These are phyloP conservation scores for Cavia porcellus DNA, from an alignment of 2,113 vertebrate species.

Conservation along the genomic window DNA sequence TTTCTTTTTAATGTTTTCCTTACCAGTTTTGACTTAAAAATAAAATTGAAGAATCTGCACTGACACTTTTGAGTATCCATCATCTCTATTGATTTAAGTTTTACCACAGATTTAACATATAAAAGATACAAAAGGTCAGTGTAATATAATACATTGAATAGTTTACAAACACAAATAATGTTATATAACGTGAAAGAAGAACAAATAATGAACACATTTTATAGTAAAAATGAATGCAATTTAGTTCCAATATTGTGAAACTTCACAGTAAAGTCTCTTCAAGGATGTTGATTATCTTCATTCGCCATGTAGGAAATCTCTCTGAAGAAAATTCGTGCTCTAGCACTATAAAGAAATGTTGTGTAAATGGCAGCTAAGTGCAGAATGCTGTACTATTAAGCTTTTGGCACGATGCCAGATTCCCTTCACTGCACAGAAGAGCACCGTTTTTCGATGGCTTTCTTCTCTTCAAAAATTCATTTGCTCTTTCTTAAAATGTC, in stretches of 20 bases:
- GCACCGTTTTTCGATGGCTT: not conserved
- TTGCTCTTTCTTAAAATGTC: slow-evolving; percentile 34
- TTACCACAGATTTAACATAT: not conserved
- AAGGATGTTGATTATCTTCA: slow-evolving; percentile 1
- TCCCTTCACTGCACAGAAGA: not conserved
- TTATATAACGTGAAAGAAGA: not conserved
- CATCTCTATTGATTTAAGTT: slow-evolving; percentile 1
- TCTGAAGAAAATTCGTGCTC: not conserved
- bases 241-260: not conserved
- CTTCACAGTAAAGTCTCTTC: not conserved
- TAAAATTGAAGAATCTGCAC: not conserved
- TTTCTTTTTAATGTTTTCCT: not conserved
- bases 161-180: not conserved
- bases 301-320: not conserved
- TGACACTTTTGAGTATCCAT: not conserved
- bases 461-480: slow-evolving; percentile 27
- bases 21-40: not conserved
- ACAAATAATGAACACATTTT: not conserved
- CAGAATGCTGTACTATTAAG: not conserved
- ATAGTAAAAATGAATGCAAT: not conserved
- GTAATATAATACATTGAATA: not conserved
- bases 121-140: not conserved
- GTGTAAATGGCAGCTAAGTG: not conserved
- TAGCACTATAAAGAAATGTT: not conserved
- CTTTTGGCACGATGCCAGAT: not conserved